These are phyloP conservation scores for Hemaris fuciformis DNA, from an alignment of 2,888 invertebrate genomes.

Conservation along the genomic window DNA sequence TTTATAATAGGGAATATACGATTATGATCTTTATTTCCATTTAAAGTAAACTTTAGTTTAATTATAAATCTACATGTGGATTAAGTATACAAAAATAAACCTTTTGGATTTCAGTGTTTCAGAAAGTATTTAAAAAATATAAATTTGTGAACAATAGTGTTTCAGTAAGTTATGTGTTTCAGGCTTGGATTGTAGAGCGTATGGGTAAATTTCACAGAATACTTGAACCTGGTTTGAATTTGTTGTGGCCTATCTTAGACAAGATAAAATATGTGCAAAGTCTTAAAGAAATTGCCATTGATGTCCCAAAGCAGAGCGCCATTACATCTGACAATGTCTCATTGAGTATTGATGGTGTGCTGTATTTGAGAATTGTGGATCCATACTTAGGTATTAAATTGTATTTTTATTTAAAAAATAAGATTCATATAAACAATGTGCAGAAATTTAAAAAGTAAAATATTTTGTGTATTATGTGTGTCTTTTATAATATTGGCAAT, in stretches of 20 bases:
- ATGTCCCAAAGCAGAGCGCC: conserved; percentile 99
- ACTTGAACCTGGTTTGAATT: conserved; percentile 96
- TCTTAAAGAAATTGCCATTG: conserved; percentile 99
- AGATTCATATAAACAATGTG: not conserved
- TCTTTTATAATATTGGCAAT: too few species aligned
- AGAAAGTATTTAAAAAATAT: too few species aligned
- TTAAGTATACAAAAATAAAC: too few species aligned
- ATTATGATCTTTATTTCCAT: too few species aligned
- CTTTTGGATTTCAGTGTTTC: too few species aligned
- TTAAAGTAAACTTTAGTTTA: too few species aligned
- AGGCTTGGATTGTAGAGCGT: conserved; percentile 98
- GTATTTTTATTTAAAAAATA: not conserved
- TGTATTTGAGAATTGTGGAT: conserved; percentile 96
- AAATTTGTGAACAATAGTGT: too few species aligned
- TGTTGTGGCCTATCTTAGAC: conserved; percentile 95
- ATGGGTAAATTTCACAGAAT: conserved; percentile 98
- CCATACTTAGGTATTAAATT: conserved; percentile 88
- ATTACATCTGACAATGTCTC: conserved; percentile 99
- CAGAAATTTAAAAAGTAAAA: too few species aligned
- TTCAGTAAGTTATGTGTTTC: conserved; percentile 40
- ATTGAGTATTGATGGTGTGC: conserved; percentile 96
- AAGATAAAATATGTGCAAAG: conserved; percentile 98
- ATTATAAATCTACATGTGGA: too few species aligned
- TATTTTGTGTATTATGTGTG: too few species aligned
- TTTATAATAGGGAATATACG: too few species aligned